These are phyloP conservation scores for Crenichthys baileyi DNA, from an alignment of 2,797 vertebrate genomes.

Conservation along the genomic window DNA sequence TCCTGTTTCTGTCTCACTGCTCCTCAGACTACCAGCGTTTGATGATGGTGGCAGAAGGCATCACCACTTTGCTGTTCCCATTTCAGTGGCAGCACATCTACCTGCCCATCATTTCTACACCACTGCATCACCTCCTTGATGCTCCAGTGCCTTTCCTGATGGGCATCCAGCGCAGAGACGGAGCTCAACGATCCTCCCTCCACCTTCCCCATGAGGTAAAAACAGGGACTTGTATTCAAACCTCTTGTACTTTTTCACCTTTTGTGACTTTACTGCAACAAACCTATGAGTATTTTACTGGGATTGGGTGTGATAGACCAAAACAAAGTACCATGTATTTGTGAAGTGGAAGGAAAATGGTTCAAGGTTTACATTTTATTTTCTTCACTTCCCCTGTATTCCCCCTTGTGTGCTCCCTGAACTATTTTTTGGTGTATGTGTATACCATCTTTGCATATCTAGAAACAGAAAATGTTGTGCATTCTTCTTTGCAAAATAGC, in stretches of 20 bases:
- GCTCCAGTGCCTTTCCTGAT: conserved; percentile 97
- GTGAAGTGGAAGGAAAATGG: too few species aligned
- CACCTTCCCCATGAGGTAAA: conserved; percentile 96
- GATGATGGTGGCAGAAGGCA: conserved; percentile 94
- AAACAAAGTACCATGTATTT: neutral
- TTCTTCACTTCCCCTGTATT: neutral
- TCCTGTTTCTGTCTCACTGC: neutral
- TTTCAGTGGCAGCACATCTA: conserved; percentile 99
- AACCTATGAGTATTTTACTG: neutral
- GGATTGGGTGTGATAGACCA: neutral
- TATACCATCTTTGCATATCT: neutral
- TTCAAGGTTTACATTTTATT: neutral
- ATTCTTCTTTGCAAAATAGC: neutral
- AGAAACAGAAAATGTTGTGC: neutral
- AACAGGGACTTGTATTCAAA: neutral
- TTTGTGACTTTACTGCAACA: neutral
- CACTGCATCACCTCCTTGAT: conserved; percentile 94
- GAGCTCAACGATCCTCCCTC: conserved; percentile 91
- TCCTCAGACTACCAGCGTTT: conserved; percentile 92
- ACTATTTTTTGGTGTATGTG: neutral
- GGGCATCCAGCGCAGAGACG: conserved; percentile 94
- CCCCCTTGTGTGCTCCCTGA: neutral
- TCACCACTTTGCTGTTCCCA: conserved; percentile 93
- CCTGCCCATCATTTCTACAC: conserved; percentile 93
- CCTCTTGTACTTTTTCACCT: neutral